These are phyloP conservation scores for Fissipunctia ypsillon DNA, from an alignment of 2,888 invertebrate species.

Conservation along the genomic window DNA sequence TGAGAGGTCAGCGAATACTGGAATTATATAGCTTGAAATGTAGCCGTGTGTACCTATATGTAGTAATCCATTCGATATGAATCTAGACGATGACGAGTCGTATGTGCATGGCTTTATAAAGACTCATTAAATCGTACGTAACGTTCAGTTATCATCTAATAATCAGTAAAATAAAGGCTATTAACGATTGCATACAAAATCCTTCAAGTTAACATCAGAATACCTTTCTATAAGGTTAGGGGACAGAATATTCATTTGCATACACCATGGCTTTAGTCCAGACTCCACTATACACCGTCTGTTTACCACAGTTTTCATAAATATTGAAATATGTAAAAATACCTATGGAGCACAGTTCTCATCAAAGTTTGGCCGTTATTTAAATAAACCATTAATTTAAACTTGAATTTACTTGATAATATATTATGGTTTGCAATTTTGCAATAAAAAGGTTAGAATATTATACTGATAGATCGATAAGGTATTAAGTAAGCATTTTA, in stretches of 20 bases:
- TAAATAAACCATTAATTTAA: constrained; percentile 6
- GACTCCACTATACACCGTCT: constrained; percentile 3
- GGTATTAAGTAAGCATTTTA: background rate
- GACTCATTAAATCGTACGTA: background rate
- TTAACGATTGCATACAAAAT: background rate
- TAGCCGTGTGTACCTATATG: no score
- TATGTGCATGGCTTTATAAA: background rate
- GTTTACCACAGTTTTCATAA: constrained; percentile 17
- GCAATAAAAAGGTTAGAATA: background rate
- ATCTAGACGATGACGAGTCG: background rate
- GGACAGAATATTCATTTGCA: constrained; percentile 6
- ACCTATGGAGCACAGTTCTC: constrained; percentile 3
- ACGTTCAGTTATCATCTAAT: background rate
- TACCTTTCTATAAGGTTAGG: no score
- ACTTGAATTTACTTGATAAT: background rate
- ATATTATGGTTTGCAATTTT: background rate
- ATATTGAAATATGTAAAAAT: constrained; percentile 34
- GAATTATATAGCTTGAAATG: no score
- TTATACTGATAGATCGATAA: no score
- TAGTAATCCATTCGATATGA: no score
- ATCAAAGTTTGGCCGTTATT: constrained; percentile 11
- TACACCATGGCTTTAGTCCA: constrained; percentile 8
- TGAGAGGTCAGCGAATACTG: no score
- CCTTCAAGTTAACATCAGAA: background rate
- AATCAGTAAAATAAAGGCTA: background rate